Base-by-base conservation (phyloP, 2,888 invertebrate genomes). In the Isoperla grammatica region DNA sequence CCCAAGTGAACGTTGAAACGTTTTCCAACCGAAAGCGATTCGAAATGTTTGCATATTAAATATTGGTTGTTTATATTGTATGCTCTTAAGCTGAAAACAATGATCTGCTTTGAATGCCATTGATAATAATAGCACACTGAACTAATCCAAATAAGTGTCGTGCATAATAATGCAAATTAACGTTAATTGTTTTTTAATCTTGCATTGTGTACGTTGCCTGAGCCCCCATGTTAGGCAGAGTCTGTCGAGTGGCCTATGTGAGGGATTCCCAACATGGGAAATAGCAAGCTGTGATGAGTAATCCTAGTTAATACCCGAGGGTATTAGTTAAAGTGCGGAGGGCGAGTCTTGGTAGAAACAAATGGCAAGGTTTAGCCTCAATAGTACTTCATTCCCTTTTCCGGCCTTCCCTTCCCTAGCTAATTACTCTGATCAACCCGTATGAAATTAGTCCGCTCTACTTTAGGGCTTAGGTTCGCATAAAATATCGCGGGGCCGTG, bases 341-440 rank as follows among this genome's bases (percentile, higher is more conserved):
- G 53, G 53, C 39, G 37, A 39, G 40, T 17, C 37, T 15, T 22
- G 20, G 15, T 5, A 37, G 22, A 37, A 53, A 53, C 53, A 39
- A 53, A 53, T 53, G 53, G 37, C 53, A 39, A 39, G 53, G 39
- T 53, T 53, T 53, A 53, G 35, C 53, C 53, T 9, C 39, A 20
- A 53, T 53, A 53, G 53, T 37, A 53, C 53, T 53, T 53, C 53
- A 53, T 53, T 53, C 20, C 37, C 39, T 53, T 39, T 39, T 17
- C 53, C 11, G 19, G 35, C 39, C 39, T 53, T 37, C 39, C 53
- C 13, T 4, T 9, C 43, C 43, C 6, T 12, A 50, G 53, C 53
- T 53, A 53, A 53, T 53, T 53, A 53, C 53, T 53, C 39, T 19
- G 53, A 53, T 53, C 53, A 53, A 53, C 53, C 39, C 53, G 53